Conservation (phyloP, 2,113 vertebrate genomes). For the Columbina picui region DNA sequence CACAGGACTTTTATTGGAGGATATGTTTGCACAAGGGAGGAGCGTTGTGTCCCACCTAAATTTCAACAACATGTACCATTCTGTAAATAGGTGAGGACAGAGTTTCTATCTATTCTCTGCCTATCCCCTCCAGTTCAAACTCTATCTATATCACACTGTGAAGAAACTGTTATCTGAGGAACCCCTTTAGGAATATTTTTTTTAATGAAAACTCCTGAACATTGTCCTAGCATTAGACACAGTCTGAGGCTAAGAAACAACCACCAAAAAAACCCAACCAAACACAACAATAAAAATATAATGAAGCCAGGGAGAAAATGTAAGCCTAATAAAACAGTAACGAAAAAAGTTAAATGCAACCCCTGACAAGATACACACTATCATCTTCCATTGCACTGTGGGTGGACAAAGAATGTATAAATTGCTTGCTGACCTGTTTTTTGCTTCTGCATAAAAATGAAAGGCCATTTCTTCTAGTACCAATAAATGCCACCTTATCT, state of each 20-base stretch:
- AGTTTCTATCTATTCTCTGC: not conserved
- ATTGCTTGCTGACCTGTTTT: constrained; percentile 18
- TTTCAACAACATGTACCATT: not conserved
- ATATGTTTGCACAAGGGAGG: not conserved
- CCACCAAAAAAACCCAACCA: not conserved
- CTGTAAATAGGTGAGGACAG: not conserved
- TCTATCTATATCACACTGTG: not conserved
- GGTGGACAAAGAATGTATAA: not conserved
- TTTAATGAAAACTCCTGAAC: not conserved
- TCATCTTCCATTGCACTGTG: not conserved
- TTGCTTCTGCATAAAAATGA: constrained; percentile 31
- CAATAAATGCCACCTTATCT: not conserved
- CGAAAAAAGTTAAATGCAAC: not conserved
- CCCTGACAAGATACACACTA: not conserved
- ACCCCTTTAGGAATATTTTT: not conserved
- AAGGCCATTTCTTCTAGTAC: constrained; percentile 8
- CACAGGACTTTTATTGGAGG: not conserved
- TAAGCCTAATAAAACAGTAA: not conserved
- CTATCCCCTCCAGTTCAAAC: not conserved
- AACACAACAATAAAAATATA: not conserved
- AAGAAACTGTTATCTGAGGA: not conserved
- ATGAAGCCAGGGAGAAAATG: not conserved
- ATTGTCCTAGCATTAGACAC: not conserved
- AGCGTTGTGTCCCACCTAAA: not conserved
- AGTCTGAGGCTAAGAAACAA: not conserved